Percentiles rank a stretch among this genome's conserved stretches.
Evolutionary conservation across 2,888 invertebrate genomes (phyloP).

Genomic region (Drosophila heteroneura): DNA sequence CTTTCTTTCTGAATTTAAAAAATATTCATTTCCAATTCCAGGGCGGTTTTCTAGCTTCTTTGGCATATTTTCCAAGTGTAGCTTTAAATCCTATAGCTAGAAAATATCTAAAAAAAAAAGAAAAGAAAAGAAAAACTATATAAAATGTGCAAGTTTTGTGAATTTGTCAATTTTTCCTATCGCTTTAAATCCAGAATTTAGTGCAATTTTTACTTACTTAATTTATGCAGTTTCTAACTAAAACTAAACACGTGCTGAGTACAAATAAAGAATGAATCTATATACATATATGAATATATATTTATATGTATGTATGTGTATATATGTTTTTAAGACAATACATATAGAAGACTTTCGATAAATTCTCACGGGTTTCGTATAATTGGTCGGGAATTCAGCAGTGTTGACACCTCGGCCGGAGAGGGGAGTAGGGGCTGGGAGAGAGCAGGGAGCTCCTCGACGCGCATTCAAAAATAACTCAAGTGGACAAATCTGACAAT

Average conservation of each 20-base stretch:
- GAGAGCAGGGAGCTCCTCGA: conserved; percentile 31
- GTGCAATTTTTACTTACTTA: conserved; percentile 69
- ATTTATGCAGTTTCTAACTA: conserved; percentile 68
- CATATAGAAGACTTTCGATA: conserved; percentile 22
- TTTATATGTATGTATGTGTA: conserved; percentile 12
- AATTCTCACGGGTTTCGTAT: conserved; percentile 79
- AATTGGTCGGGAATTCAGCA: conserved; percentile 75
- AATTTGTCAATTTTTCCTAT: conserved; percentile 55
- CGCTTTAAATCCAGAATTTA: conserved; percentile 68
- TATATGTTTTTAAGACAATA: conserved; percentile 7
- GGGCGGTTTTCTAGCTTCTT: not conserved
- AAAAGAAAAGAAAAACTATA: not conserved
- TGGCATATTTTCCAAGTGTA: conserved; percentile 5
- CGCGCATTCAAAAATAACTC: conserved; percentile 77
- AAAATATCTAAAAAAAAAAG: conserved; percentile 7
- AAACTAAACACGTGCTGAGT: conserved; percentile 63
- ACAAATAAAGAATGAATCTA: conserved; percentile 68
- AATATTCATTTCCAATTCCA: not conserved
- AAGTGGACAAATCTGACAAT: conserved; percentile 83
- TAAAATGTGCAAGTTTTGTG: conserved; percentile 14
- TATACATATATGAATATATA: conserved; percentile 30
- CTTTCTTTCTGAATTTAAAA: not conserved
- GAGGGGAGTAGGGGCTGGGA: conserved; percentile 2
- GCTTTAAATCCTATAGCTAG: conserved; percentile 17
- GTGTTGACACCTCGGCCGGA: conserved; percentile 62